Conservation (phyloP, 1,140 invertebrate genomes). For the Camponotus vicinus region DNA sequence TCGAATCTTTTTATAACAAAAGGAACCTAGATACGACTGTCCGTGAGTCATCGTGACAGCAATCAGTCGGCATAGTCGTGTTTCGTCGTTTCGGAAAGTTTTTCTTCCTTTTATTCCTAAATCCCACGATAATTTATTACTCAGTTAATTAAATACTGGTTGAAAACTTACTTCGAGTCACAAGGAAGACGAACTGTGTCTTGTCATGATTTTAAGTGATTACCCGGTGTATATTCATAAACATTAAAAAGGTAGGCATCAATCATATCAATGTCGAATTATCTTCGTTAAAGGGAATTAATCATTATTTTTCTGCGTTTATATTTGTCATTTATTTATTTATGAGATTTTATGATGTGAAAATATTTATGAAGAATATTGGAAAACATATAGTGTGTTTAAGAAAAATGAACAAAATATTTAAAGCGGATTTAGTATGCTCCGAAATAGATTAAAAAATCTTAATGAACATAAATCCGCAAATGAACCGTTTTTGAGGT, state of each 20-base stretch:
- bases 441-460: background rate
- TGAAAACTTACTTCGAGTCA: constrained; percentile 7
- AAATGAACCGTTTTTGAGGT: too few species aligned
- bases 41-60: constrained; percentile 61
- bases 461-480: background rate
- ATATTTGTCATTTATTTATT: background rate
- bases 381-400: background rate
- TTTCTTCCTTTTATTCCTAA: background rate
- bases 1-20: constrained; percentile 73
- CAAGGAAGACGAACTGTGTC: background rate
- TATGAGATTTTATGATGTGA: background rate
- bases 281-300: background rate
- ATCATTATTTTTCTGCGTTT: background rate
- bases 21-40: constrained; percentile 61
- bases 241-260: background rate
- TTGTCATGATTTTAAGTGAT: background rate
- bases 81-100: constrained; percentile 2
- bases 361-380: background rate
- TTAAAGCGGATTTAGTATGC: too few species aligned
- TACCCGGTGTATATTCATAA: background rate
- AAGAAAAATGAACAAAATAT: too few species aligned
- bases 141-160: constrained; percentile 32
- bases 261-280: background rate
- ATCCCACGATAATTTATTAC: constrained; percentile 9
- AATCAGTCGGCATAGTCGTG: constrained; percentile 1